Conservation (phyloP, 2,113 vertebrate species). For the Promerops cafer region DNA sequence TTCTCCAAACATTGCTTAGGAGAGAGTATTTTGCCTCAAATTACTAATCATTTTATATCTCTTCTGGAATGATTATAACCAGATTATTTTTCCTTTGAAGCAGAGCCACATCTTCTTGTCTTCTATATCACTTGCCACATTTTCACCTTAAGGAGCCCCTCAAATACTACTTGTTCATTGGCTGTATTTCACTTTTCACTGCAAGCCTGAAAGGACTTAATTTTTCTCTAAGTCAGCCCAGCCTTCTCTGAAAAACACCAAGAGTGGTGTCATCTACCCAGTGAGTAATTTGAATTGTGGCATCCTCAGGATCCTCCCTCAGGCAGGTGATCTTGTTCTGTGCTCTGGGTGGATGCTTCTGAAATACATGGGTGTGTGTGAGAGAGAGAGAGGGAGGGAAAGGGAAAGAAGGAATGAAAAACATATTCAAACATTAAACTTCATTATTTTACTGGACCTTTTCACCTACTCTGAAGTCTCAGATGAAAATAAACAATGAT, state of each 20-base stretch:
- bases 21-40: neutral
- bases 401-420: neutral
- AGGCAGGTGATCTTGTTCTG: neutral
- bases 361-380: rapidly evolving
- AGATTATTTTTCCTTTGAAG: neutral
- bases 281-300: neutral
- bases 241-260: neutral
- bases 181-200: neutral
- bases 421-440: neutral
- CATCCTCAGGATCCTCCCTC: neutral
- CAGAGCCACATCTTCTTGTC: neutral
- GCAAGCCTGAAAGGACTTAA: neutral
- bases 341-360: neutral
- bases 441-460: neutral
- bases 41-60: neutral
- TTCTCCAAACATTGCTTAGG: neutral
- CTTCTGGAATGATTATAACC: neutral
- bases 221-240: neutral
- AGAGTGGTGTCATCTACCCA: neutral
- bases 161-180: neutral
- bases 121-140: neutral
- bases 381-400: neutral
- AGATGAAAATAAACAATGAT: neutral
- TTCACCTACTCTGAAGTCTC: neutral
- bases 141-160: neutral